Evolutionary conservation across 1,140 invertebrate genomes (phyloP), one percentile per base, ranked within the genome.

Genomic region (Drosophila burlai): DNA sequence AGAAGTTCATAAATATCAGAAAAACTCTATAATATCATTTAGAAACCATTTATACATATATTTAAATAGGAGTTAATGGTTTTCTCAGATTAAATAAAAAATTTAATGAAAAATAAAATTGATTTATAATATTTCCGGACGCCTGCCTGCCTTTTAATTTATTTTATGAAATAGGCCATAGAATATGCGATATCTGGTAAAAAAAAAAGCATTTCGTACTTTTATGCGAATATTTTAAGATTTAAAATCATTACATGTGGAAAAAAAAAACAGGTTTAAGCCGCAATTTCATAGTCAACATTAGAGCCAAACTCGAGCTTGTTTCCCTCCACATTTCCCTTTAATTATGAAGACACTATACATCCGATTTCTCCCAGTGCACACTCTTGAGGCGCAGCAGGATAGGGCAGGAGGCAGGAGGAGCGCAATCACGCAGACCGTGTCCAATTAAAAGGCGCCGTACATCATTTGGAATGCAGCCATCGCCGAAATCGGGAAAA

Each of bases 371-470:
- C 21, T 54, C 52, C 4, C 24, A 43, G 73, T 52, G 52, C 57
- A 24, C 21, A 34, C 42, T 47, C 61, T 55, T 55, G 3, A 71
- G 47, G 9, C 55, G 15, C 78, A 75, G 55, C 60, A 59, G 52
- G 47, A 62, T 31, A 50, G 49, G 49, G 26, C 43, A 3, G 49
- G 24, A 24, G 61, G 21, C 38, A 63, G 18, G 50, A 45, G 57
- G 63, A 61, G 69, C 76, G 52, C 73, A 87, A 89, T 87, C 84
- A 76, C 71, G 85, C 81, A 84, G 84, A 89, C 84, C 84, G 84
- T 89, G 84, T 89, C 85, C 85, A 89, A 89, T 89, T 84, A 82
- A 89, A 89, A 89, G 85, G 85, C 85, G 85, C 85, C 85, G 85
- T 89, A 64, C 81, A 89, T 89, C 85, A 89, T 89, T 90, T 75